phyloP scores from a whole-genome alignment of 2,888 invertebrate species.

The Eulithis prunata region DNA sequence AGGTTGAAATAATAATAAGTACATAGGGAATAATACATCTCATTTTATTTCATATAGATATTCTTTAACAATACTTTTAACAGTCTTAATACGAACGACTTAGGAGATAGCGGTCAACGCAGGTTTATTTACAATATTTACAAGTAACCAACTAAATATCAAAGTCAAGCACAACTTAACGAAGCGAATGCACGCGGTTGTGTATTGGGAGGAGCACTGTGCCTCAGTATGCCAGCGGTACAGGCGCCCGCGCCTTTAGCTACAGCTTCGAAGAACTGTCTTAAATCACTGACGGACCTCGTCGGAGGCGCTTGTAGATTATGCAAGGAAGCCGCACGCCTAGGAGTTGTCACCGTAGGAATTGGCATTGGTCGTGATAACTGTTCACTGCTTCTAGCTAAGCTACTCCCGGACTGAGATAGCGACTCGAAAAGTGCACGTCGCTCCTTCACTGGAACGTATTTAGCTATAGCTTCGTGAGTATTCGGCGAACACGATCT shows the following conservation, averaged over 20 bases:
- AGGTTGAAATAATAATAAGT: conserved; percentile 32
- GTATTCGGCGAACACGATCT: conserved; percentile 79
- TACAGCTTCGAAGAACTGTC: conserved; percentile 88
- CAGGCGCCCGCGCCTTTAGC: conserved; percentile 71
- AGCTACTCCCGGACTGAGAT: conserved; percentile 85
- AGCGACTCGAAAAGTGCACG: conserved; percentile 88
- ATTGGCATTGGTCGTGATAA: conserved; percentile 65
- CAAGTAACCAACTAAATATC: conserved; percentile 45
- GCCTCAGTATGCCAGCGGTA: conserved; percentile 60
- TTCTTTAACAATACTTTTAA: conserved; percentile 83
- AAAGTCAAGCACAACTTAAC: conserved; percentile 71
- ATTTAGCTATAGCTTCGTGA: conserved; percentile 82
- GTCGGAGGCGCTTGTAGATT: conserved; percentile 84
- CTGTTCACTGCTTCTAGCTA: conserved; percentile 87
- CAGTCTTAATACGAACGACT: conserved; percentile 83
- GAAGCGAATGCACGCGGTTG: conserved; percentile 71
- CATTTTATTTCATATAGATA: conserved; percentile 77
- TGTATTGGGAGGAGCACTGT: conserved; percentile 69
- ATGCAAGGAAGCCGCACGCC: conserved; percentile 87
- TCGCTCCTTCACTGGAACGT: conserved; percentile 89
- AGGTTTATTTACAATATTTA: conserved; percentile 75
- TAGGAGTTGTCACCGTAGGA: conserved; percentile 74
- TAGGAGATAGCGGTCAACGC: conserved; percentile 77
- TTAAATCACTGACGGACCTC: conserved; percentile 86
- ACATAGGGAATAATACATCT: conserved; percentile 45